Evolutionary conservation across 2,113 vertebrate species (phyloP).

Genomic region (Toxostoma redivivum): DNA sequence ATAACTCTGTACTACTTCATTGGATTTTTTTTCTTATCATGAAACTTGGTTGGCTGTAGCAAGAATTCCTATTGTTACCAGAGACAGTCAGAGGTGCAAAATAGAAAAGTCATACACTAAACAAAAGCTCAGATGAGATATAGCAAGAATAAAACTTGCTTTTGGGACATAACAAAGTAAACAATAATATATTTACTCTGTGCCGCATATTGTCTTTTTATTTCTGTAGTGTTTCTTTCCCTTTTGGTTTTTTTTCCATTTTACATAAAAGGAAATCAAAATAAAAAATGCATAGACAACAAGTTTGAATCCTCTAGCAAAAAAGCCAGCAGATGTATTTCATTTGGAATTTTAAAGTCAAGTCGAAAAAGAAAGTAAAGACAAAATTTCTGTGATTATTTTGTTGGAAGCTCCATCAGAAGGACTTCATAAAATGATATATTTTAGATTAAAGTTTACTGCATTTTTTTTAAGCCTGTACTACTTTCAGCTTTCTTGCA

Average conservation of each 20-base stretch:
- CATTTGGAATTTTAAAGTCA: neutral
- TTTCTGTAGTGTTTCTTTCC: neutral
- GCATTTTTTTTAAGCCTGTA: neutral
- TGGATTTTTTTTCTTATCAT: neutral
- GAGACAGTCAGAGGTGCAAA: neutral
- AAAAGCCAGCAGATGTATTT: neutral
- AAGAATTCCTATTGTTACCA: neutral
- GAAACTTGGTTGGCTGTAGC: neutral
- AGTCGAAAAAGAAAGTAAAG: neutral
- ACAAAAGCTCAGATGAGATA: neutral
- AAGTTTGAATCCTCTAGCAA: neutral
- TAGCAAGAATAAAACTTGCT: neutral
- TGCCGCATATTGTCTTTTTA: neutral
- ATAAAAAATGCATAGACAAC: neutral
- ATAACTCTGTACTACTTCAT: neutral
- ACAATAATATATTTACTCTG: neutral
- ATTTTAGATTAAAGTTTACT: neutral
- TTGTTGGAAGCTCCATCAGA: neutral
- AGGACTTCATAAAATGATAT: neutral
- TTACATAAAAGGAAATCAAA: neutral
- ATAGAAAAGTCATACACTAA: neutral
- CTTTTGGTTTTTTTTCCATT: neutral
- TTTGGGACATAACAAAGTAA: neutral
- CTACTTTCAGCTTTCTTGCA: neutral
- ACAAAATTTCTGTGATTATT: neutral